Conservation (phyloP, 2,113 vertebrate genomes). For the Pongo abelii region DNA sequence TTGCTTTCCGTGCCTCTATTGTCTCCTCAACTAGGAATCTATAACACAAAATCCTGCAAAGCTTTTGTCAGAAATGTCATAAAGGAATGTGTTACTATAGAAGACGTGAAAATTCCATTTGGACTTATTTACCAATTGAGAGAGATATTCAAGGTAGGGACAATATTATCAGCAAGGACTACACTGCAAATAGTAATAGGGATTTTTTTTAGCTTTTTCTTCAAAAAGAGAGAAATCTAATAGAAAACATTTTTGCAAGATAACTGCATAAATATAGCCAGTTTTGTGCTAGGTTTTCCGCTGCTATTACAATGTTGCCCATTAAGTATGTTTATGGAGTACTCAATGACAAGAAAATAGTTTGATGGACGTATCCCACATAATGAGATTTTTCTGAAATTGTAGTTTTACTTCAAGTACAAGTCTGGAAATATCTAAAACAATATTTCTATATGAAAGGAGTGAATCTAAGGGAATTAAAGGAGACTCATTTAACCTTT, state of each 20-base stretch:
- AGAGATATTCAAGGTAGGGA: not conserved
- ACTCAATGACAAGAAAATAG: slow-evolving; percentile 77
- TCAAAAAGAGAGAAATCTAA: slow-evolving; percentile 48
- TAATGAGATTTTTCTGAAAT: slow-evolving; percentile 76
- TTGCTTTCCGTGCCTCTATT: slow-evolving; percentile 42
- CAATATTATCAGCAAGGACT: slow-evolving; percentile 45
- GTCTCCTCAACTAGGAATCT: slow-evolving; percentile 64
- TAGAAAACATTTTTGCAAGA: slow-evolving; percentile 50
- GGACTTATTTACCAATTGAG: slow-evolving; percentile 64
- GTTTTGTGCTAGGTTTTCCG: slow-evolving; percentile 50
- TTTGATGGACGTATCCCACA: slow-evolving; percentile 70
- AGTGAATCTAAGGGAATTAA: slow-evolving; percentile 47
- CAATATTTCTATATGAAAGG: slow-evolving; percentile 43
- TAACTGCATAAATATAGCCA: slow-evolving; percentile 70
- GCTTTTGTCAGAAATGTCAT: slow-evolving; percentile 66
- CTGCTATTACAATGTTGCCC: slow-evolving; percentile 65
- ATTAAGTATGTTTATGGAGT: slow-evolving; percentile 72
- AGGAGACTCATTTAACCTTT: slow-evolving; percentile 46
- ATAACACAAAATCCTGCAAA: slow-evolving; percentile 43
- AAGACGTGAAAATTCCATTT: slow-evolving; percentile 64
- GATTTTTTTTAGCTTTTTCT: slow-evolving; percentile 50
- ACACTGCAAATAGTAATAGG: slow-evolving; percentile 18
- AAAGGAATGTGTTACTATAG: slow-evolving; percentile 39
- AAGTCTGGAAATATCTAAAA: slow-evolving; percentile 60
- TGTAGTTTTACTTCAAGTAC: slow-evolving; percentile 66